These are phyloP conservation scores for Mythimna albipuncta DNA, from an alignment of 2,888 invertebrate species.

Conservation along the genomic window DNA sequence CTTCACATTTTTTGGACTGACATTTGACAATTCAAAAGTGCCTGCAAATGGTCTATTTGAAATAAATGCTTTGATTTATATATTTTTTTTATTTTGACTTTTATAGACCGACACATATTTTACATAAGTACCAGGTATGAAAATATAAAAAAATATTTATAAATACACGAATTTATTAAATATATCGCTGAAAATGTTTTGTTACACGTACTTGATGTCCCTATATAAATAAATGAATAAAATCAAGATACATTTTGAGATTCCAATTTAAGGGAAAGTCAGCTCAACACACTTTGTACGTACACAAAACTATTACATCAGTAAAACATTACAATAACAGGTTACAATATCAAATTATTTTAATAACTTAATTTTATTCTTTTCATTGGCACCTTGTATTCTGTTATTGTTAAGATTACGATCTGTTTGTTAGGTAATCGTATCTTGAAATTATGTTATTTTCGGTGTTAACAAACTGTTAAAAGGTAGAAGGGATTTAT, in stretches of 20 bases:
- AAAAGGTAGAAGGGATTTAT: constrained; percentile 17
- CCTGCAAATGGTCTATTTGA: too few species aligned
- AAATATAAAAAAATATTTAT: too few species aligned
- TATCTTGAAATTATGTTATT: constrained; percentile 42
- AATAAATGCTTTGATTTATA: too few species aligned
- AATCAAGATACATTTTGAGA: neutral
- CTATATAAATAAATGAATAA: neutral
- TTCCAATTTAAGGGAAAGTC: constrained; percentile 27
- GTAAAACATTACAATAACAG: constrained; percentile 31
- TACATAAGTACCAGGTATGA: too few species aligned
- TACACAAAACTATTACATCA: constrained; percentile 36
- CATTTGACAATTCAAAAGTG: too few species aligned
- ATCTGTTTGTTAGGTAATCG: constrained; percentile 31
- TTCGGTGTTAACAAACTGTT: constrained; percentile 8
- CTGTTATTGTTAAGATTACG: constrained; percentile 35
- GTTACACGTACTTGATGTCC: too few species aligned
- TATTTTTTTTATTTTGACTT: too few species aligned
- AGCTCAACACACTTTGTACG: neutral
- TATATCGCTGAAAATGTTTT: too few species aligned
- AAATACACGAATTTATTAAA: too few species aligned
- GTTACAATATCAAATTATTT: constrained; percentile 60
- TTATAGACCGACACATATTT: too few species aligned
- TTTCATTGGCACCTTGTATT: constrained; percentile 33
- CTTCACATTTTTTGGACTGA: too few species aligned
- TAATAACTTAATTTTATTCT: constrained; percentile 65